phyloP scores from a whole-genome alignment of 1,140 invertebrate species.

The Paramacrobiotus metropolitanus region DNA sequence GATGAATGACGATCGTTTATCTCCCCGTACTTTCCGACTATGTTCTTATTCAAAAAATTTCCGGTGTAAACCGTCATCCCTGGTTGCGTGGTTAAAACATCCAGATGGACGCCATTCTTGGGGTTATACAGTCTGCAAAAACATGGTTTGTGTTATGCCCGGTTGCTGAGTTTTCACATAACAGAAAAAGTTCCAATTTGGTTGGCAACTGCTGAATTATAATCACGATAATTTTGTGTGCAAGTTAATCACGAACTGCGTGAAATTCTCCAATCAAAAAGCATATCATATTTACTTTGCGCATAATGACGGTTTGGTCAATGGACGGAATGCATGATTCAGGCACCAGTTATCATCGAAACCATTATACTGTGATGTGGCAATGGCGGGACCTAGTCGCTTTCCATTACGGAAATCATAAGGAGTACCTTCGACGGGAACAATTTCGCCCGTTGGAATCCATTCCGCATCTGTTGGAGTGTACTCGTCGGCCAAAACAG shows the following conservation, averaged over 20 bases:
- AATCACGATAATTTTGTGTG: not conserved
- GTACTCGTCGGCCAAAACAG: constrained; percentile 46
- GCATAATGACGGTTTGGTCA: no score
- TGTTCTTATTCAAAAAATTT: constrained; percentile 33
- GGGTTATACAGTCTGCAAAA: no score
- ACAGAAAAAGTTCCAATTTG: no score
- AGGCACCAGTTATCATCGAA: constrained; percentile 56
- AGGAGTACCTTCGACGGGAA: constrained; percentile 33
- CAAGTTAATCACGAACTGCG: not conserved
- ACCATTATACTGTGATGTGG: constrained; percentile 24
- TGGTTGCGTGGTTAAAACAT: constrained; percentile 57
- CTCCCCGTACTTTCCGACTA: constrained; percentile 40
- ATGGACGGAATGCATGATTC: no score
- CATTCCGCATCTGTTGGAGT: constrained; percentile 43
- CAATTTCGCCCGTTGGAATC: constrained; percentile 52
- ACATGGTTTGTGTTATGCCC: no score
- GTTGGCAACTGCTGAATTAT: not conserved
- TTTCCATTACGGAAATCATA: constrained; percentile 41
- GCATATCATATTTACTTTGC: not conserved
- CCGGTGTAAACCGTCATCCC: constrained; percentile 72
- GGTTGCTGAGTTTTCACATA: no score
- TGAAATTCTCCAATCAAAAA: constrained; percentile 4
- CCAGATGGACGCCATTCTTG: no score
- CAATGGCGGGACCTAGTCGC: constrained; percentile 20
- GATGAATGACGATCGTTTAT: constrained; percentile 49